Conservation (phyloP, 2,888 invertebrate genomes). For the Pyrocoelia pectoralis region DNA sequence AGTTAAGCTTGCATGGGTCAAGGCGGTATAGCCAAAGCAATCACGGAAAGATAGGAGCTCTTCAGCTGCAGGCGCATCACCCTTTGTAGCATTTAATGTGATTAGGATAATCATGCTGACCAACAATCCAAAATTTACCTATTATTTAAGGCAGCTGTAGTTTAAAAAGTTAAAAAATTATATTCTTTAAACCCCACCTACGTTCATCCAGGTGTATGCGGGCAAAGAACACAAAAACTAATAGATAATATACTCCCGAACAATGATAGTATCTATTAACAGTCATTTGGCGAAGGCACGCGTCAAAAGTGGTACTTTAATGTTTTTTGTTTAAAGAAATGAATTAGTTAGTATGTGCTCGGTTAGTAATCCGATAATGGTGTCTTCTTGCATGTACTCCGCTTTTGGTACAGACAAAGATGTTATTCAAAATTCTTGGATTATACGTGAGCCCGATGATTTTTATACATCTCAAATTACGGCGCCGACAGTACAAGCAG, state of each 20-base stretch:
- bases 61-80: conserved; percentile 40
- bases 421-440: conserved; percentile 33
- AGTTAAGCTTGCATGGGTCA: conserved; percentile 4
- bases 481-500: conserved; percentile 38
- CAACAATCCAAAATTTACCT: conserved; percentile 26
- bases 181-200: conserved; percentile 51
- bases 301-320: conserved; percentile 41
- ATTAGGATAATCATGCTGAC: conserved; percentile 36
- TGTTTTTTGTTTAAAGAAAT: conserved; percentile 14
- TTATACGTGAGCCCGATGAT: conserved; percentile 36
- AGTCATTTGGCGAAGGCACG: conserved; percentile 45
- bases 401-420: conserved; percentile 30
- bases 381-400: conserved; percentile 45
- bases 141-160: conserved; percentile 44
- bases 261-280: conserved; percentile 47
- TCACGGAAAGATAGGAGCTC: conserved; percentile 15
- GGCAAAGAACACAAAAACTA: conserved; percentile 49
- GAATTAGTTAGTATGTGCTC: conserved; percentile 31
- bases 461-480: conserved; percentile 43
- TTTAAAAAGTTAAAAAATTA: conserved; percentile 44
- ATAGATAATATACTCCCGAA: conserved; percentile 44
- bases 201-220: conserved; percentile 58
- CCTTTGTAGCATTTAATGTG: conserved; percentile 22
- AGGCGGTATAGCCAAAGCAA: conserved; percentile 13
- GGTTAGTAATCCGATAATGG: conserved; percentile 38